A percentile compares a stretch with the other conserved stretches of the same genome.
These are phyloP conservation scores for Arenaria interpres DNA, from an alignment of 2,113 vertebrate species.

Conservation along the genomic window DNA sequence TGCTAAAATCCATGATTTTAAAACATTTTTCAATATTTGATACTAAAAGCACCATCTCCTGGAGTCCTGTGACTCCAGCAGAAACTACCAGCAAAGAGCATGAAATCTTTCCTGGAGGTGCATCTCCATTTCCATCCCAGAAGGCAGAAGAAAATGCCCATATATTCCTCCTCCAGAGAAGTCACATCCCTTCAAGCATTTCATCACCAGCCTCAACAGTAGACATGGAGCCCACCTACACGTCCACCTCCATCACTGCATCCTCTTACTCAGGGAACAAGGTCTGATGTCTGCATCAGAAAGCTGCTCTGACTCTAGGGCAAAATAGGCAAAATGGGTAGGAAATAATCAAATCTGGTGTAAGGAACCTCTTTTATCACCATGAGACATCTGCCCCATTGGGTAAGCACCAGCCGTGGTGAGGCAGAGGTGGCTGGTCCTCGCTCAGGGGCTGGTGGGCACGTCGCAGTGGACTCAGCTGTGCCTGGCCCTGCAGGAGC, in stretches of 20 bases:
- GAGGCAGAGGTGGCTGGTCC: not conserved
- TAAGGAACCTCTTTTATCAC: not conserved
- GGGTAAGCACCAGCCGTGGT: accelerated
- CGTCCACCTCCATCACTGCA: not conserved
- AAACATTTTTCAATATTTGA: not conserved
- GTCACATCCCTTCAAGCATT: not conserved
- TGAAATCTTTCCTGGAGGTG: not conserved
- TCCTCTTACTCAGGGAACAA: not conserved
- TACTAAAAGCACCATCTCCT: not conserved
- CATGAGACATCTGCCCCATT: accelerated
- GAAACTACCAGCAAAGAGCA: not conserved
- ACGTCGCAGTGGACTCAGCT: accelerated
- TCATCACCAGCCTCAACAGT: not conserved
- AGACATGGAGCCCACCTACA: not conserved
- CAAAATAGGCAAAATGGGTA: not conserved
- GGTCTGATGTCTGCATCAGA: not conserved
- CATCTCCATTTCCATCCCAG: not conserved
- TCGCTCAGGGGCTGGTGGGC: not conserved
- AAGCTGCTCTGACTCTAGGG: not conserved
- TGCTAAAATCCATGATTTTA: not conserved
- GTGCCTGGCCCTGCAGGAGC: not conserved
- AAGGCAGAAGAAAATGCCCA: not conserved
- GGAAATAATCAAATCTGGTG: not conserved
- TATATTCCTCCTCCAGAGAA: not conserved
- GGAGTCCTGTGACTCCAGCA: not conserved